A percentile compares a stretch with the other conserved stretches of the same genome.
Evolutionary conservation across 2,797 vertebrate species (phyloP).

Genomic region (Xyrichtys novacula): DNA sequence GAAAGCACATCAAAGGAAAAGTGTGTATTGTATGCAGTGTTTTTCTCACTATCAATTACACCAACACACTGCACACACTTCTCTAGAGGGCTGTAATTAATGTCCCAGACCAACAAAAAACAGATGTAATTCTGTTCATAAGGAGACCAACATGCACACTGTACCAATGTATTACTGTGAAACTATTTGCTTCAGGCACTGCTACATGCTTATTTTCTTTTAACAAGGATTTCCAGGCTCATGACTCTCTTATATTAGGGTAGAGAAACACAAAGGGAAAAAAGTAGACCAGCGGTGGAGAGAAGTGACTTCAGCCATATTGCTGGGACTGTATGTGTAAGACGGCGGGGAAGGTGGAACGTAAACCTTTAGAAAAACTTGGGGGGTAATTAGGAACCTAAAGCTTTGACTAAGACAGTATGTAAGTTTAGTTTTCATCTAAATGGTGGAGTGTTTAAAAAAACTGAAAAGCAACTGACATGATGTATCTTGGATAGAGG

Average conservation of each 20-base stretch:
- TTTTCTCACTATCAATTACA: constrained; percentile 59
- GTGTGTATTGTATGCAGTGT: constrained; percentile 20
- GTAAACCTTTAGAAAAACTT: background rate
- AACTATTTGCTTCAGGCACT: constrained; percentile 78
- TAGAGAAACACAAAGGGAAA: constrained; percentile 39
- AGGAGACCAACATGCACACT: constrained; percentile 73
- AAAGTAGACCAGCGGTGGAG: constrained; percentile 14
- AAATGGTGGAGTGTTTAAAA: too few relatives aligned
- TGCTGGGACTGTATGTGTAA: background rate
- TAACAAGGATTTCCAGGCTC: constrained; percentile 64
- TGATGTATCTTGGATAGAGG: too few relatives aligned
- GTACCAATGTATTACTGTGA: constrained; percentile 70
- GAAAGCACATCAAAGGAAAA: constrained; percentile 24
- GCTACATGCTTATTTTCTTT: constrained; percentile 66
- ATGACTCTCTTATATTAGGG: constrained; percentile 45
- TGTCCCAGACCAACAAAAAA: constrained; percentile 77
- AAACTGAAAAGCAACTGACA: too few relatives aligned
- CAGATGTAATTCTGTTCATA: constrained; percentile 80
- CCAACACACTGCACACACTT: constrained; percentile 44
- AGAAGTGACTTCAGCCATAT: constrained; percentile 12
- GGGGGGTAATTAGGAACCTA: constrained; percentile 16
- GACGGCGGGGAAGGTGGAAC: background rate
- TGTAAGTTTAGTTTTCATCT: too few relatives aligned
- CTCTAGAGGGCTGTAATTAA: constrained; percentile 75
- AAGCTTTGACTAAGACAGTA: constrained; percentile 38